Conservation (phyloP, 2,888 invertebrate genomes). For the Colostygia pectinataria region DNA sequence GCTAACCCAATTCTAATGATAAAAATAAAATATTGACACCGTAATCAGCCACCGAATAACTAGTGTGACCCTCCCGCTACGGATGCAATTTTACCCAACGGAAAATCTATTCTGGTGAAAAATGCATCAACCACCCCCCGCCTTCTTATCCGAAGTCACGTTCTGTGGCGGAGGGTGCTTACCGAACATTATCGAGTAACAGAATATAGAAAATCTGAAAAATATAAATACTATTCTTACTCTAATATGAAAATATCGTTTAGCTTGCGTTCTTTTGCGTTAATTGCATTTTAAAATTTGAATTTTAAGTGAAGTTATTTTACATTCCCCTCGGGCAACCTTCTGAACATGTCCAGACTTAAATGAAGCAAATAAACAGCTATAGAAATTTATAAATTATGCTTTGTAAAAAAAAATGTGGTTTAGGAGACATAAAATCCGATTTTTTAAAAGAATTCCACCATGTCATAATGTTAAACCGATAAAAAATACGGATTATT, state of each 20-base stretch:
- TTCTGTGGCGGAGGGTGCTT: slow-evolving; percentile 59
- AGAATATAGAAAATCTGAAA: slow-evolving; percentile 22
- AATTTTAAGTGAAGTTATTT: slow-evolving; percentile 19
- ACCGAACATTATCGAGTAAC: slow-evolving; percentile 53
- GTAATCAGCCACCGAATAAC: slow-evolving; percentile 52
- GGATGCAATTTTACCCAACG: slow-evolving; percentile 63
- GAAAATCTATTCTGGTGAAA: slow-evolving; percentile 63
- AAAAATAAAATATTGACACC: too few species aligned
- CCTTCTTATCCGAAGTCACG: slow-evolving; percentile 65
- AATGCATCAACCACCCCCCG: slow-evolving; percentile 54
- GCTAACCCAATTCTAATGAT: too few species aligned
- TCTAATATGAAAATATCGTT: slow-evolving; percentile 5
- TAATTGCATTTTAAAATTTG: slow-evolving; percentile 18
- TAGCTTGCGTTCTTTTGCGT: slow-evolving; percentile 12
- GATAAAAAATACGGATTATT: too few species aligned
- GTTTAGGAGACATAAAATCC: slow-evolving; percentile 2
- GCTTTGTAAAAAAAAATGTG: slow-evolving; percentile 9
- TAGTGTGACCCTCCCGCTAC: slow-evolving; percentile 50
- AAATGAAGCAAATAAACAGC: slow-evolving; percentile 18
- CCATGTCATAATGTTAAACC: too few species aligned
- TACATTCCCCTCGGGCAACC: slow-evolving; percentile 12
- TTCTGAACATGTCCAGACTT: slow-evolving; percentile 16
- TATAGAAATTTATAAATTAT: slow-evolving; percentile 9
- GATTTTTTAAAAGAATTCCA: neutral
- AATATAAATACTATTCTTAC: slow-evolving; percentile 3